Base-by-base conservation (phyloP, 2,797 vertebrate genomes). In the Garrulus glandarius region DNA sequence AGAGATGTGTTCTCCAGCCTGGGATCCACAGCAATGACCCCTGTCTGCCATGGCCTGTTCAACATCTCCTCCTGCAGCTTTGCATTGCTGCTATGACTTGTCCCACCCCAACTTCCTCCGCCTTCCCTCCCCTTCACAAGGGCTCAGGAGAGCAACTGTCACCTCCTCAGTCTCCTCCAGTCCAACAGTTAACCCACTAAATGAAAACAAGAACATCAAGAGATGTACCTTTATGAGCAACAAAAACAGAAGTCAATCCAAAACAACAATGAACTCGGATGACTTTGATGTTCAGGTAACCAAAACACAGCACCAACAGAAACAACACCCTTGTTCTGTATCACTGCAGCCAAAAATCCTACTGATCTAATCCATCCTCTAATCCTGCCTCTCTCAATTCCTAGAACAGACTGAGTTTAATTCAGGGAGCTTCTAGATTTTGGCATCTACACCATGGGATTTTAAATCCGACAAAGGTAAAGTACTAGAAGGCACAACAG, bases 231-330 rank as follows among this genome's bases (percentile, higher is more conserved):
- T 82, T 70, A 67, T 18, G 32, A 80, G 56, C 44, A 87, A 87
- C 63, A 92, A 89, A 89, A 90, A 55, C 4, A 92, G 50, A 81
- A 77, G 36, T 9, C 6, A 5, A 75, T 32, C 23, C 32, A 52
- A 77, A 93, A 44, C 39, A 80, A 52, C 0, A 0, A 63, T 21
- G 72, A 92, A 94, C 56, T 93, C 6, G 0, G 52, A 82, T 20
- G 21, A 79, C 81, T 89, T 74, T 50, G 71, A 87, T 47, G n/a
- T 75, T 82, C 94, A 95, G 89, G 85, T 94, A 94, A 88, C 44
- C 55, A 89, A 88, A 87, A 65, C 55, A 64, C 0, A 16, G 46
- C 59, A 76, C 34, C 20, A 3, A 75, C 47, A 82, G 70, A 52
- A 95, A 85, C 43, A 86, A 32, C 34, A 56, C 32, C 52, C 52